These are phyloP conservation scores for Protobothrops mucrosquamatus DNA, from an alignment of 2,113 vertebrate genomes.

Conservation along the genomic window DNA sequence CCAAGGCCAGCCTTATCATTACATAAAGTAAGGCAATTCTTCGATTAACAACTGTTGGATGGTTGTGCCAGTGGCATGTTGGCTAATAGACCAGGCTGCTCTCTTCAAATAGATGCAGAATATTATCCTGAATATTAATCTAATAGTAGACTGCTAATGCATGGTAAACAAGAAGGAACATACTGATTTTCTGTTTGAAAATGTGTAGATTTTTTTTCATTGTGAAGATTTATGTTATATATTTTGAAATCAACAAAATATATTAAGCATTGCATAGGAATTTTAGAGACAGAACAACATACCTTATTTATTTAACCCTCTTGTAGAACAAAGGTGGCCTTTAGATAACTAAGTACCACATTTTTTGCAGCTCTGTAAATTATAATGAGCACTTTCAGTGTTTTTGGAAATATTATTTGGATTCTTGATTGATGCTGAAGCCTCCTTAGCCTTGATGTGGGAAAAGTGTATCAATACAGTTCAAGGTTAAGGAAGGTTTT, in stretches of 20 bases:
- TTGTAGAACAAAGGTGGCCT: background rate
- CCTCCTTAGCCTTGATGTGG: background rate
- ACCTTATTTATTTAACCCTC: background rate
- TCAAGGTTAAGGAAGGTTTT: background rate
- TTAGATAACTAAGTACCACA: background rate
- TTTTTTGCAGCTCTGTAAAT: background rate
- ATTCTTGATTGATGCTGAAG: background rate
- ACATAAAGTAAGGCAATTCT: background rate
- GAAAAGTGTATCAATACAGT: background rate
- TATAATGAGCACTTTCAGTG: background rate
- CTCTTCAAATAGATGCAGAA: background rate
- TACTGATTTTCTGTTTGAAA: background rate
- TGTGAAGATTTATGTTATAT: background rate
- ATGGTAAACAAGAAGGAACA: background rate
- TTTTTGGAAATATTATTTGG: background rate
- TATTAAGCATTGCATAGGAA: background rate
- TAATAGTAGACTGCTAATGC: background rate
- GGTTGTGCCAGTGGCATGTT: background rate
- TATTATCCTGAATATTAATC: background rate
- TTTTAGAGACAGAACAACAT: background rate
- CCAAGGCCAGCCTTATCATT: background rate
- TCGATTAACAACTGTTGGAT: background rate
- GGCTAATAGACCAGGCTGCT: background rate
- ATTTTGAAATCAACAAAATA: background rate
- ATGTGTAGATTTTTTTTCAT: background rate